phyloP scores from a whole-genome alignment of 92 coral and sea anemone genomes.

The Palythoa grandiflora region DNA sequence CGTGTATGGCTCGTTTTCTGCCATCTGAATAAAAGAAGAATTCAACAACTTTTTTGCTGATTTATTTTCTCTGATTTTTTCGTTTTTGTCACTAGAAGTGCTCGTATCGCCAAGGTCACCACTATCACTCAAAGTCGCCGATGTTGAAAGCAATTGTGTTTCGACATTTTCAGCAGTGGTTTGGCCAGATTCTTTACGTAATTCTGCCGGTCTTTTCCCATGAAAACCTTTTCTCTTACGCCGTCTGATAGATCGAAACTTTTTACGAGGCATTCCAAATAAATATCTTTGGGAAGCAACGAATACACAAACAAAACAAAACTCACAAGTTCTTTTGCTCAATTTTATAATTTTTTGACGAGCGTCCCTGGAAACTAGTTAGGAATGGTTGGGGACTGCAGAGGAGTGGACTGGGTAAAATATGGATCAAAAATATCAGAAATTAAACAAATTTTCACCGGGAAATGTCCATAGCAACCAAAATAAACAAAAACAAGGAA shows the following conservation, averaged over 20 bases:
- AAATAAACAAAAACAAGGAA: constrained; percentile 9
- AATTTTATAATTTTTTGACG: background rate
- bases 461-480: constrained; percentile 28
- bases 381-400: background rate
- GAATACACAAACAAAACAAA: background rate
- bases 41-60: no score
- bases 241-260: constrained; percentile 5
- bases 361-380: constrained; percentile 14
- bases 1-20: no score
- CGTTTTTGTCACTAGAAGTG: no score
- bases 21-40: no score
- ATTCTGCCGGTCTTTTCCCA: constrained; percentile 33
- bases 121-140: background rate
- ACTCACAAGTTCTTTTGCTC: background rate
- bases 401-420: background rate
- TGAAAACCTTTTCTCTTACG: background rate
- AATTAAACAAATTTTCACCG: background rate
- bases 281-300: background rate
- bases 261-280: constrained; percentile 16
- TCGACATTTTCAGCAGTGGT: background rate
- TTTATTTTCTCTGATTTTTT: no score
- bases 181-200: constrained; percentile 1
- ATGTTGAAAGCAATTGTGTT: background rate
- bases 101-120: no score
- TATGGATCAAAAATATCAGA: background rate